Evolutionary conservation across 2,888 invertebrate genomes (phyloP).

Genomic region (Mongoloraphidia duomilia): DNA sequence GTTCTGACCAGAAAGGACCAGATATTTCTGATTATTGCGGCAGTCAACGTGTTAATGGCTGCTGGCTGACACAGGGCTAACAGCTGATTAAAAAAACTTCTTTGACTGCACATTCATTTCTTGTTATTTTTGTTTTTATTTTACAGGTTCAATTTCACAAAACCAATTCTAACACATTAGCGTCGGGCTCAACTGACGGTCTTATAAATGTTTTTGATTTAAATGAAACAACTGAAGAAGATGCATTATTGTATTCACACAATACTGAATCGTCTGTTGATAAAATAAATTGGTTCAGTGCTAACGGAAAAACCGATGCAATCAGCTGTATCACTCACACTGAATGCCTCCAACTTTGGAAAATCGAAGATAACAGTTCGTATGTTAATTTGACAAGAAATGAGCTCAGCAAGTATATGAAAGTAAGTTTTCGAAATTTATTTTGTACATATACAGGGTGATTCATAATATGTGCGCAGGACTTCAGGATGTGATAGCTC

Average conservation of each 20-base stretch:
- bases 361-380: slow-evolving; percentile 44
- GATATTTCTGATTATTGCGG: too few species aligned
- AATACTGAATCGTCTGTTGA: slow-evolving; percentile 69
- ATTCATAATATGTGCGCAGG: too few species aligned
- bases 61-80: too few species aligned
- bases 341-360: slow-evolving; percentile 56
- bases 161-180: slow-evolving; percentile 45
- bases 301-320: slow-evolving; percentile 30
- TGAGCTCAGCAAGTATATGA: slow-evolving; percentile 41
- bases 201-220: slow-evolving; percentile 75
- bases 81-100: too few species aligned
- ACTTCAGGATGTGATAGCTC: too few species aligned
- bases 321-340: slow-evolving; percentile 58
- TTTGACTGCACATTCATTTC: too few species aligned
- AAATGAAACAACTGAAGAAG: slow-evolving; percentile 55
- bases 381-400: slow-evolving; percentile 40
- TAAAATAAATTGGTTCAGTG: slow-evolving; percentile 37
- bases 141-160: slow-evolving; percentile 56
- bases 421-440: slow-evolving; percentile 24
- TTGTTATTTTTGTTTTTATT: slow-evolving; percentile 1
- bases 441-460: not conserved
- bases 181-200: slow-evolving; percentile 71
- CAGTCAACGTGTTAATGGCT: too few species aligned
- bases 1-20: too few species aligned
- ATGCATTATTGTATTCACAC: slow-evolving; percentile 60